Evolutionary conservation across 1,140 invertebrate genomes (phyloP).

Genomic region (Acromyrmex echinatior): DNA sequence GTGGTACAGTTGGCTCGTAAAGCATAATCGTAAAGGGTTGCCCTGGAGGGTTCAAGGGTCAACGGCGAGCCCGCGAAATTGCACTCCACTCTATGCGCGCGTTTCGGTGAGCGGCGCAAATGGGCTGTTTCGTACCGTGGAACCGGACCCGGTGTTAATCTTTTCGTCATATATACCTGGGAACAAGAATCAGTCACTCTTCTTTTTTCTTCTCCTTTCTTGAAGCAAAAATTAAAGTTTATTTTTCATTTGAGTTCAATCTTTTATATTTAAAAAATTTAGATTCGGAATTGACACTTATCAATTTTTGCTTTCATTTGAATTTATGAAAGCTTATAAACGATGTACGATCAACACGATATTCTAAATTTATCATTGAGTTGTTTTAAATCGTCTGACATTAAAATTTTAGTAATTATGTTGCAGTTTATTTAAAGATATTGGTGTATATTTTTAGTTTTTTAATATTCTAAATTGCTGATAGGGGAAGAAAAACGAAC

Average conservation of each 20-base stretch:
- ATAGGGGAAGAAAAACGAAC: no score
- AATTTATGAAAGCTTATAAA: not conserved
- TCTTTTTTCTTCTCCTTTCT: not conserved
- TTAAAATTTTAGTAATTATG: no score
- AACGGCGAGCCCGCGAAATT: constrained; percentile 65
- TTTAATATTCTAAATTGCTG: not conserved
- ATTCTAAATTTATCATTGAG: not conserved
- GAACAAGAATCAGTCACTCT: not conserved
- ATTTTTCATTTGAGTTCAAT: not conserved
- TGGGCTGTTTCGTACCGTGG: constrained; percentile 50
- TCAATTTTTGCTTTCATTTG: not conserved
- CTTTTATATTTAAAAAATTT: not conserved
- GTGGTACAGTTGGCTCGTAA: constrained; percentile 74
- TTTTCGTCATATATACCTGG: not conserved
- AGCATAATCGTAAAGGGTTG: constrained; percentile 80
- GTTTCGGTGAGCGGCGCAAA: constrained; percentile 59
- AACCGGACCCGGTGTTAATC: constrained; percentile 18
- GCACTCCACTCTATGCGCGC: constrained; percentile 29
- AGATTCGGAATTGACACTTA: not conserved
- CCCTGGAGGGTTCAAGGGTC: constrained; percentile 47
- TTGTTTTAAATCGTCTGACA: not conserved
- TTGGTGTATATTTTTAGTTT: no score
- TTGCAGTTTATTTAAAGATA: no score
- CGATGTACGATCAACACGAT: no score
- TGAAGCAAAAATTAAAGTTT: not conserved